These are phyloP conservation scores for Thomomys bottae DNA, from an alignment of 2,113 vertebrate genomes.

Conservation along the genomic window DNA sequence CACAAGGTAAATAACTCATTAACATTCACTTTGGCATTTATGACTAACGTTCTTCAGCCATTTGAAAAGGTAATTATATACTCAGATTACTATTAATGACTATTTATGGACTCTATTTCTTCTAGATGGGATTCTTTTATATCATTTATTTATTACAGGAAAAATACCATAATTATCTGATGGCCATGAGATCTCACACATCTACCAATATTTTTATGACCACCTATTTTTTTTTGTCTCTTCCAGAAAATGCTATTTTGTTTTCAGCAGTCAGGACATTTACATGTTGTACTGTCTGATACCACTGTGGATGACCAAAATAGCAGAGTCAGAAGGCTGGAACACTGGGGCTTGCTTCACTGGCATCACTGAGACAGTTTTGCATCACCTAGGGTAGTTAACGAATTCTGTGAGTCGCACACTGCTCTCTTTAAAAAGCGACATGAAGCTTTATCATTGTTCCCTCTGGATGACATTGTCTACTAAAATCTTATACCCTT, in stretches of 20 bases:
- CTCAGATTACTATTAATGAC: conserved; percentile 15
- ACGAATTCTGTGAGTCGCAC: neutral
- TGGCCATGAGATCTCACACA: conserved; percentile 25
- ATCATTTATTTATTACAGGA: conserved; percentile 28
- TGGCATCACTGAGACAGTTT: neutral
- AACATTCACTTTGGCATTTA: neutral
- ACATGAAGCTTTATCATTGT: neutral
- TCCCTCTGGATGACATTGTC: neutral
- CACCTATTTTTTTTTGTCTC: neutral
- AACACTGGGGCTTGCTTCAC: neutral
- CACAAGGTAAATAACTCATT: conserved; percentile 3
- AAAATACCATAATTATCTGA: neutral
- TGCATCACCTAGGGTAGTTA: neutral
- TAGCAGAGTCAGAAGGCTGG: neutral
- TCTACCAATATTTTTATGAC: conserved; percentile 11
- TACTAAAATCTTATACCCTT: conserved; percentile 4
- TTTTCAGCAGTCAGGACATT: conserved; percentile 37
- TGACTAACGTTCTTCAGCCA: neutral
- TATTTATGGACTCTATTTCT: conserved; percentile 2
- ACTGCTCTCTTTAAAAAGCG: neutral
- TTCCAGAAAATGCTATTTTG: conserved; percentile 48
- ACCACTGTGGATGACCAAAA: neutral
- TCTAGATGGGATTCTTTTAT: neutral
- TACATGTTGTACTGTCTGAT: neutral
- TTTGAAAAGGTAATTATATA: neutral